A percentile compares a stretch with the other conserved stretches of the same genome.
Conservation (phyloP, 2,888 invertebrate genomes). For the Julus scandinavius region DNA sequence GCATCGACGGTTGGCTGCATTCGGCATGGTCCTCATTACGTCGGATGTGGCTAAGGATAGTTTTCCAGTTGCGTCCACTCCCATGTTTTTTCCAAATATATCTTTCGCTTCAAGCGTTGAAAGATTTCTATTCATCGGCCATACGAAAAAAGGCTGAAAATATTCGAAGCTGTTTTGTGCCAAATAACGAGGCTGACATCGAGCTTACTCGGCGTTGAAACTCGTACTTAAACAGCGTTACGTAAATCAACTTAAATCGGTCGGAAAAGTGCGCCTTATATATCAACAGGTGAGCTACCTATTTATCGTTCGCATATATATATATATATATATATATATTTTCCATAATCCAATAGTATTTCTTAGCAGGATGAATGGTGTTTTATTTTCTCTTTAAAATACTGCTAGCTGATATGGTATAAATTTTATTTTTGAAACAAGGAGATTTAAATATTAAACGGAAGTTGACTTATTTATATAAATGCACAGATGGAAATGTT, state of each 20-base stretch:
- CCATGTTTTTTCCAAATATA: neutral
- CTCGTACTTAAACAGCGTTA: neutral
- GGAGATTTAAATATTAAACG: neutral
- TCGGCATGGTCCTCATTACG: neutral
- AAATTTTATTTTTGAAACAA: neutral
- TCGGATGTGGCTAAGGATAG: neutral
- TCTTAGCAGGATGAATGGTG: no score
- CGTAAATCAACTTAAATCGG: neutral
- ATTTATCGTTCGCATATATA: neutral
- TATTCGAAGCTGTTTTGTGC: neutral
- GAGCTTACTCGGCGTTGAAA: neutral
- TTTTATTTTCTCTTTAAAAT: no score
- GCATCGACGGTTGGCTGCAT: neutral
- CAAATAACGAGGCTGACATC: neutral
- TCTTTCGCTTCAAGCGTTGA: neutral
- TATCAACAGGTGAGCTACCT: constrained; percentile 42
- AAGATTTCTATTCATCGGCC: neutral
- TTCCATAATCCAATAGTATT: neutral
- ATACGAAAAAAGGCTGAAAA: constrained; percentile 12
- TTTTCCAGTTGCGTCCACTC: neutral
- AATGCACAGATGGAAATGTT: no score
- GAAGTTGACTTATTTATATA: no score
- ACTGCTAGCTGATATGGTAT: neutral
- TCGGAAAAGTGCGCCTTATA: constrained; percentile 31
- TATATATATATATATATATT: no score